Evolutionary conservation across 2,797 vertebrate species (phyloP).

Genomic region (Leuciscus waleckii): DNA sequence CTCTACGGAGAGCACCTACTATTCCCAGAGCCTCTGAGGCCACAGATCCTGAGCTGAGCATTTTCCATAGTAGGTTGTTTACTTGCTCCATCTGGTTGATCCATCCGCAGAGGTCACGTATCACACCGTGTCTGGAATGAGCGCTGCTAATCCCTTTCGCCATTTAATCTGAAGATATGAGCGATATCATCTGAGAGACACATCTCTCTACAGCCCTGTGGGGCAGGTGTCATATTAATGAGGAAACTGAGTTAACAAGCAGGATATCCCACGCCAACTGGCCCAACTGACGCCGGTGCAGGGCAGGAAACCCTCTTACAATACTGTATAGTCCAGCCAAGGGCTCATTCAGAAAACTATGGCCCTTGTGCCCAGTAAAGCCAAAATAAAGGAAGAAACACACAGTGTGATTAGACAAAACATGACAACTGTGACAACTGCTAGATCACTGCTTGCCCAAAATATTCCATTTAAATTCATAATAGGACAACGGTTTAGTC

Average conservation of each 20-base stretch:
- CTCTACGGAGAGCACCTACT: neutral
- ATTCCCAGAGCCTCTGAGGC: constrained; percentile 26
- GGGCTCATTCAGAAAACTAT: constrained; percentile 22
- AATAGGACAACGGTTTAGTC: neutral
- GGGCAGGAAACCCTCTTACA: constrained; percentile 55
- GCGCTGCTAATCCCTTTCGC: constrained; percentile 17
- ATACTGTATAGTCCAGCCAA: constrained; percentile 51
- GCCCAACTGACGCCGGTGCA: constrained; percentile 45
- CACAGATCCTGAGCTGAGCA: constrained; percentile 12
- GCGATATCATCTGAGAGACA: constrained; percentile 23
- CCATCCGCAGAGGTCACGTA: constrained; percentile 10
- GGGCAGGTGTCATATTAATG: constrained; percentile 54
- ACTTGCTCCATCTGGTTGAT: constrained; percentile 20
- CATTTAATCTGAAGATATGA: constrained; percentile 33
- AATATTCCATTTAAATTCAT: neutral
- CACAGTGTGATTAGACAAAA: neutral
- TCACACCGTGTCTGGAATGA: neutral
- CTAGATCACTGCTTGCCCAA: neutral
- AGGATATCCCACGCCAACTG: constrained; percentile 54
- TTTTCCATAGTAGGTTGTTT: constrained; percentile 39
- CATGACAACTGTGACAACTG: neutral
- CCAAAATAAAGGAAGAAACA: constrained; percentile 27
- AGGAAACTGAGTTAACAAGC: constrained; percentile 62
- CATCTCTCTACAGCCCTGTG: constrained; percentile 26
- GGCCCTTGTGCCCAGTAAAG: neutral